Conservation (phyloP, 2,888 invertebrate genomes). For the Hyposoter didymator region DNA sequence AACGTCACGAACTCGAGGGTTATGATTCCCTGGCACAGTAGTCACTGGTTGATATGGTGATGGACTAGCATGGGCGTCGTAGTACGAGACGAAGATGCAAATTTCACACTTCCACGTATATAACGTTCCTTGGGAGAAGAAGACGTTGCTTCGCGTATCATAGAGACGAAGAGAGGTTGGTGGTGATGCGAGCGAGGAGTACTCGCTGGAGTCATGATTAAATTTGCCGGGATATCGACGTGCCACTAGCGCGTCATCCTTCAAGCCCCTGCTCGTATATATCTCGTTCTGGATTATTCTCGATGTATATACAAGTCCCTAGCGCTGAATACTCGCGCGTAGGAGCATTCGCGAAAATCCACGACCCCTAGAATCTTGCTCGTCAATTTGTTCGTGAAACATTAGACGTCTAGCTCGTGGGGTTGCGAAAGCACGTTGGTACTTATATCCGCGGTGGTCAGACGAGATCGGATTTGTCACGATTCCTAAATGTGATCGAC, state of each 20-base stretch:
- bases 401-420: slow-evolving; percentile 49
- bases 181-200: slow-evolving; percentile 64
- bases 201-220: slow-evolving; percentile 77
- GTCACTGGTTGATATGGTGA: background rate
- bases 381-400: slow-evolving; percentile 63
- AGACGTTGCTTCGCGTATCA: slow-evolving; percentile 38
- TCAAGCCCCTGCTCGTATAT: slow-evolving; percentile 40
- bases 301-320: slow-evolving; percentile 3
- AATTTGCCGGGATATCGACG: slow-evolving; percentile 81
- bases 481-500: slow-evolving; percentile 82
- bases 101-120: slow-evolving; percentile 74
- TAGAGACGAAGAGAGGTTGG: slow-evolving; percentile 25
- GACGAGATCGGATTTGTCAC: slow-evolving; percentile 83
- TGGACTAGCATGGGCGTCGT: background rate
- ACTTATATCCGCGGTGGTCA: slow-evolving; percentile 43
- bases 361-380: slow-evolving; percentile 33
- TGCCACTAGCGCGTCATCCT: slow-evolving; percentile 75
- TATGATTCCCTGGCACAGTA: background rate
- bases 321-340: background rate
- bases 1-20: too few relatives aligned
- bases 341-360: slow-evolving; percentile 20
- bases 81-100: slow-evolving; percentile 78
- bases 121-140: slow-evolving; percentile 73
- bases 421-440: slow-evolving; percentile 12
- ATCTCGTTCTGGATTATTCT: slow-evolving; percentile 4